Evolutionary conservation across 1,140 invertebrate species (phyloP).

Genomic region (Penaeus chinensis): DNA sequence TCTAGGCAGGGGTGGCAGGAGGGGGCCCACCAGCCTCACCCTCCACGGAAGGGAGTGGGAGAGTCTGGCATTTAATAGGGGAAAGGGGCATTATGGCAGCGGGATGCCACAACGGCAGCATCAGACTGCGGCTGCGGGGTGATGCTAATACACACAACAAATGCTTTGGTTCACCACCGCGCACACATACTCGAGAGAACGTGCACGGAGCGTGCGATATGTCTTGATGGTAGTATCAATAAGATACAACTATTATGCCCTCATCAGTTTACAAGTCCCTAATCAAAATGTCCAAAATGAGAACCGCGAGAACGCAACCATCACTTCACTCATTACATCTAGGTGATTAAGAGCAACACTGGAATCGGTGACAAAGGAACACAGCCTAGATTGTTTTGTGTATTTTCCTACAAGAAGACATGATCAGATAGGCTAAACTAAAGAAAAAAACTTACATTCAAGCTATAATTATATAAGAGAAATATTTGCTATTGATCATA

Average conservation of each 20-base stretch:
- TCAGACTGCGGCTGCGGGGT: constrained; percentile 18
- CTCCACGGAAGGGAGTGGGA: constrained; percentile 4
- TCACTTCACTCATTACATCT: constrained; percentile 42
- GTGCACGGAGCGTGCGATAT: constrained; percentile 43
- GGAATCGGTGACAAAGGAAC: constrained; percentile 53
- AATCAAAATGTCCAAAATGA: constrained; percentile 41
- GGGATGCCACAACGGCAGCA: constrained; percentile 17
- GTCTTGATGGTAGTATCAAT: constrained; percentile 50
- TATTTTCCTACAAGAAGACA: constrained; percentile 55
- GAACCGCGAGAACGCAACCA: constrained; percentile 37
- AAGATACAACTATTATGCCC: constrained; percentile 55
- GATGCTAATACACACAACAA: constrained; percentile 54
- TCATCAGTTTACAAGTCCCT: constrained; percentile 44
- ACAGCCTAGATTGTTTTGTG: constrained; percentile 55
- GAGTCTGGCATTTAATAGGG: not conserved
- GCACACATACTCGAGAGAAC: not conserved
- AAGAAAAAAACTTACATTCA: constrained; percentile 43
- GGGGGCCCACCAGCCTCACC: not conserved
- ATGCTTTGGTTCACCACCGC: constrained; percentile 53
- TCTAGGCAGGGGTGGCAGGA: not conserved
- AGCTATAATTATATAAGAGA: constrained; percentile 49
- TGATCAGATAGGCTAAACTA: constrained; percentile 54
- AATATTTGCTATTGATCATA: constrained; percentile 48
- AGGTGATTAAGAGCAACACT: constrained; percentile 54
- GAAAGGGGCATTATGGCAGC: constrained; percentile 27